Base-by-base conservation (phyloP, 2,888 invertebrate species). In the Apotomis betuletana region DNA sequence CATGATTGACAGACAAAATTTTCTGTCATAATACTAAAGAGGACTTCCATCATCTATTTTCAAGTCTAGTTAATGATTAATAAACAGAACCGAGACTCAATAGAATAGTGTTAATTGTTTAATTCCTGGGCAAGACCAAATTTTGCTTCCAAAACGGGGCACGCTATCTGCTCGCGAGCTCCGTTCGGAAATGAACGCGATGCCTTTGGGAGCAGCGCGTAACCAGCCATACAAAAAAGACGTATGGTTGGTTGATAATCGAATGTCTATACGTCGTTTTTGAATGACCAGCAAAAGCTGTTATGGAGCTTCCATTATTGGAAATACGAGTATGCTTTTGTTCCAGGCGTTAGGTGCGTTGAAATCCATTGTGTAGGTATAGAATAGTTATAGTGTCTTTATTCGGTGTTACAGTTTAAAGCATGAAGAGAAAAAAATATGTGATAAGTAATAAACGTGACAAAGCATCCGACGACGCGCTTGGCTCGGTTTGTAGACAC, bases 131-230 rank as follows among this genome's bases (percentile, higher is more conserved):
- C 44, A 60, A 60, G 9, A 12, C 49, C 10, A 9, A 49, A 0
- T 5, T 9, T 60, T 15, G n/a, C 55, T 9, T 27, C 12, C 59
- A 13, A 59, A 59, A 44, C 41, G 44, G 44, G 13, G 13, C 41
- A 15, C 15, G 60, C 9, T 44, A 46, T 60, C 60, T 10, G 60
- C 5, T 46, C 10, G 15, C 2, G 44, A 46, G 60, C 46, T 44
- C 59, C 59, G 59, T 13, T 44, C 59, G 59, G 44, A 60, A 60
- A 46, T 60, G 44, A 44, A 60, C 15, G 13, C 44, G 41, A 9
- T 36, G 13, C 55, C 55, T 10, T 5, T 55, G 55, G 27, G 4
- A 55, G 55, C 4, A 10, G 10, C 55, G 49, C 49, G 10, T 41
- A 41, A 6, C 41, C 41, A 9, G 9, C 9, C 9, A 49, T 9